These are phyloP conservation scores for Vultur gryphus DNA, from an alignment of 2,797 vertebrate genomes.

Conservation along the genomic window DNA sequence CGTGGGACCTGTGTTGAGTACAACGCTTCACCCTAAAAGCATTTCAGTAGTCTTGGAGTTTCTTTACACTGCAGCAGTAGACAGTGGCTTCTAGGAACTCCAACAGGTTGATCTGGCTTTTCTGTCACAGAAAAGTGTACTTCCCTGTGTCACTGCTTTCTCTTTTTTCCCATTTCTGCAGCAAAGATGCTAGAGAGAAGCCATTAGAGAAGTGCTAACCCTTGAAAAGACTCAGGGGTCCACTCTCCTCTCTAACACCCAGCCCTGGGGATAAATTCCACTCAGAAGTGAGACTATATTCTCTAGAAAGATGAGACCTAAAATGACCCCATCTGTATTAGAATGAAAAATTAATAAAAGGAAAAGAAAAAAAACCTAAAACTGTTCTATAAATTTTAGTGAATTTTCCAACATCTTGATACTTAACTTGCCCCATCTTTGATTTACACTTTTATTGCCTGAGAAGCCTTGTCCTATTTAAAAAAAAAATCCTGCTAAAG, in stretches of 20 bases:
- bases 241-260: background rate
- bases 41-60: background rate
- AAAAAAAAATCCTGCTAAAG: background rate
- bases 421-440: background rate
- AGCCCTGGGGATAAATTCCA: background rate
- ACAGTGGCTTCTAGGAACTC: background rate
- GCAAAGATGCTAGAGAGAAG: background rate
- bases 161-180: background rate
- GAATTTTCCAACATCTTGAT: background rate
- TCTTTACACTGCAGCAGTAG: background rate
- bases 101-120: background rate
- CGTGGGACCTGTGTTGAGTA: background rate
- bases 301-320: background rate
- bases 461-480: background rate
- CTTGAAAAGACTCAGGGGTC: background rate
- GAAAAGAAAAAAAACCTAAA: background rate
- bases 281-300: background rate
- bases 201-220: background rate
- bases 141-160: background rate
- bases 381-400: background rate
- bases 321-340: background rate
- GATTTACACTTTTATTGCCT: background rate
- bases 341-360: background rate
- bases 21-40: background rate
- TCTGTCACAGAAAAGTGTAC: background rate